Evolutionary conservation across 2,113 vertebrate genomes (phyloP).

Genomic region (Formicarius rufipectus): DNA sequence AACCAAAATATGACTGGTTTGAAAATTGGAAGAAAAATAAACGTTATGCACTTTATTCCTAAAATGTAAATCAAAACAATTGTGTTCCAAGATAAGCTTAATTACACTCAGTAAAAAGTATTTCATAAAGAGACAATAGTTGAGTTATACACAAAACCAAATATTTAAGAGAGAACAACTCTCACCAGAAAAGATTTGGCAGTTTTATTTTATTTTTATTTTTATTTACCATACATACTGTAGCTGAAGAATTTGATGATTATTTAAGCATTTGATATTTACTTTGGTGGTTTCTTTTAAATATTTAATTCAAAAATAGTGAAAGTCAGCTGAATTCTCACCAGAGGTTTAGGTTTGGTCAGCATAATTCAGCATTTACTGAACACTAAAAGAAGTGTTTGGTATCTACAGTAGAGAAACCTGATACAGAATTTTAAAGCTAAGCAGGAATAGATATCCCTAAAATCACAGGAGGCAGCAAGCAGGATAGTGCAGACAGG

Average conservation of each 20-base stretch:
- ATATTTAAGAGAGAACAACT: not conserved
- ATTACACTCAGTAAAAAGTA: not conserved
- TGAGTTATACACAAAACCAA: not conserved
- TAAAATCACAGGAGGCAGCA: not conserved
- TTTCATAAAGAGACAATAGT: not conserved
- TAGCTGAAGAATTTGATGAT: not conserved
- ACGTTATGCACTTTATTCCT: not conserved
- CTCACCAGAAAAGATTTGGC: not conserved
- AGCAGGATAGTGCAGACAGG: not conserved
- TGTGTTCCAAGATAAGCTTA: not conserved
- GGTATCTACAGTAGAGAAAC: rapidly evolving
- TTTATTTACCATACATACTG: not conserved
- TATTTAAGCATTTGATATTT: not conserved
- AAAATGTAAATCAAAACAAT: not conserved
- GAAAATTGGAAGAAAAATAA: not conserved
- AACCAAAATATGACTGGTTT: not conserved
- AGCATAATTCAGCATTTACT: not conserved
- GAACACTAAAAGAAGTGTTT: not conserved
- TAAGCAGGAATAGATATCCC: not conserved
- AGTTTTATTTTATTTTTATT: no score
- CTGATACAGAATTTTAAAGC: not conserved
- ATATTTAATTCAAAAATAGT: not conserved
- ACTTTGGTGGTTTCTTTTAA: not conserved
- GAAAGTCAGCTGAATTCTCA: not conserved
- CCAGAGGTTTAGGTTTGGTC: not conserved